These are phyloP conservation scores for Kradibia gibbosae DNA, from an alignment of 1,140 invertebrate species.

Conservation along the genomic window DNA sequence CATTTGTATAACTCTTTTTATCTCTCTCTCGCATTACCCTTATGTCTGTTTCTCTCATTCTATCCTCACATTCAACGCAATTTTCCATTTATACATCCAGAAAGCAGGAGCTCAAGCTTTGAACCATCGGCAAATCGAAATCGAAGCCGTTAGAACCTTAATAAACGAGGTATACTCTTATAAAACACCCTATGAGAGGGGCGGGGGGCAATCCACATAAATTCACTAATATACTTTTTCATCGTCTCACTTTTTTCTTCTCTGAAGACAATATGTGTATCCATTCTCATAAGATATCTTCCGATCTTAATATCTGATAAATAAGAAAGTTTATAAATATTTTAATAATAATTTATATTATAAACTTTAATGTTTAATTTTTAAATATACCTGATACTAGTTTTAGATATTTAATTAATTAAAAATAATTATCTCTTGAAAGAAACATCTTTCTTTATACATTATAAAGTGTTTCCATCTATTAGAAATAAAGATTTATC, in stretches of 20 bases:
- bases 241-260: background rate
- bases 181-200: slow-evolving; percentile 21
- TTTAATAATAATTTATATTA: background rate
- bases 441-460: no score
- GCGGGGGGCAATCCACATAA: background rate
- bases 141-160: slow-evolving; percentile 41
- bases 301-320: background rate
- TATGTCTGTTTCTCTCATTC: background rate
- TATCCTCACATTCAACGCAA: background rate
- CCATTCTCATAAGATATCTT: background rate
- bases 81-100: slow-evolving; percentile 36
- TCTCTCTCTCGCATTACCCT: background rate
- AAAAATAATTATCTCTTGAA: no score
- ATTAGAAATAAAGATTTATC: no score
- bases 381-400: no score
- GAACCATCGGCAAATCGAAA: slow-evolving; percentile 36
- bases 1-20: no score
- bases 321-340: background rate
- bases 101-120: slow-evolving; percentile 8
- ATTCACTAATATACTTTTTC: slow-evolving; percentile 24
- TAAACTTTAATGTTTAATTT: no score
- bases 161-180: slow-evolving; percentile 38
- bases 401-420: no score
- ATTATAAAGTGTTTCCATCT: no score
- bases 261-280: background rate